These are phyloP conservation scores for Silurus asotus DNA, from an alignment of 2,113 vertebrate species.

Conservation along the genomic window DNA sequence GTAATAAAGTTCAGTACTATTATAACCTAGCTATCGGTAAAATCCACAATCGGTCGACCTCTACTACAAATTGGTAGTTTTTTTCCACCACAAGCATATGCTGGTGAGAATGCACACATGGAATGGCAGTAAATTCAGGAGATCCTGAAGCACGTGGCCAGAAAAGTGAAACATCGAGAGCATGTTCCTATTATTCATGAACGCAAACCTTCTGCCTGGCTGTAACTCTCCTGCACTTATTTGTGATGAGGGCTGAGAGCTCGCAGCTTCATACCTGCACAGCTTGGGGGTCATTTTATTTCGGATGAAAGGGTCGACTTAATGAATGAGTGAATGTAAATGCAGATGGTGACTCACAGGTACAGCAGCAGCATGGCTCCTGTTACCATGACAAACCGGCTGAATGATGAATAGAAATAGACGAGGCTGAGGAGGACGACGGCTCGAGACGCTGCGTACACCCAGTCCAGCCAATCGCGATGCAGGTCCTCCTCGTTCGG, in stretches of 20 bases:
- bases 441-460: constrained; percentile 88
- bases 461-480: constrained; percentile 96
- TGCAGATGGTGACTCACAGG: constrained; percentile 79
- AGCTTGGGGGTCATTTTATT: not conserved
- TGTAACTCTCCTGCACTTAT: not conserved
- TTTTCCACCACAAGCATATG: no score
- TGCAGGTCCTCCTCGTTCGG: constrained; percentile 93
- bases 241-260: not conserved
- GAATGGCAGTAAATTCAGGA: no score
- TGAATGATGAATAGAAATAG: constrained; percentile 98
- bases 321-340: not conserved
- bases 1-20: no score
- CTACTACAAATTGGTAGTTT: no score
- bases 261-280: not conserved
- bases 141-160: no score
- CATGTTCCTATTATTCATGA: no score
- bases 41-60: no score
- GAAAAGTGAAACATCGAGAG: not conserved
- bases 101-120: no score
- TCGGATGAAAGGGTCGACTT: not conserved
- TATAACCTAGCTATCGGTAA: no score
- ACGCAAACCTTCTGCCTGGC: not conserved
- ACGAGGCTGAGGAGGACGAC: constrained; percentile 91
- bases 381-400: constrained; percentile 95
- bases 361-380: constrained; percentile 95